phyloP scores from a whole-genome alignment of 2,888 invertebrate species.

The Agriopis leucophaearia region DNA sequence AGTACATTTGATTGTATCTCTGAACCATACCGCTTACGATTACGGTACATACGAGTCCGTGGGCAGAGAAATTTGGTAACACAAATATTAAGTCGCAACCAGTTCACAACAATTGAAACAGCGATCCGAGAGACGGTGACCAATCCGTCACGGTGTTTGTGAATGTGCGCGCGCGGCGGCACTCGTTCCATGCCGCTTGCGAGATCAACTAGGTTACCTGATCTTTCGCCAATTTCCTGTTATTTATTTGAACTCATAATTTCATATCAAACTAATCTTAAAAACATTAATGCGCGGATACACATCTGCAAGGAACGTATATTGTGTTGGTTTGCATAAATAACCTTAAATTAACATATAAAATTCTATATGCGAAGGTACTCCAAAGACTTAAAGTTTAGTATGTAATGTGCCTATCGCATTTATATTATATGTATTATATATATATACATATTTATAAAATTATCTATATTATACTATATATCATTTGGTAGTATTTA shows the following conservation, averaged over 20 bases:
- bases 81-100: slow-evolving; percentile 59
- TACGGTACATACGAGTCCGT: slow-evolving; percentile 71
- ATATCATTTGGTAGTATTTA: too few relatives aligned
- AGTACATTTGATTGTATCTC: slow-evolving; percentile 76
- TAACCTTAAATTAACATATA: too few relatives aligned
- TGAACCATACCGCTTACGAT: slow-evolving; percentile 73
- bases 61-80: slow-evolving; percentile 78
- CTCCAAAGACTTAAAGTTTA: too few relatives aligned
- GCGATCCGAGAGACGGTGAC: slow-evolving; percentile 69
- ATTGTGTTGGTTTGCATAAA: too few relatives aligned
- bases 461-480: too few relatives aligned
- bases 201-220: slow-evolving; percentile 33
- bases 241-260: slow-evolving; percentile 6
- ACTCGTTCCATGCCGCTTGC: slow-evolving; percentile 21
- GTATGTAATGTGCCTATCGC: too few relatives aligned
- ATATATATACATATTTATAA: too few relatives aligned
- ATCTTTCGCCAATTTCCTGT: slow-evolving; percentile 27
- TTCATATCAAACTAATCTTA: neutral
- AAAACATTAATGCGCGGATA: too few relatives aligned
- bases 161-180: slow-evolving; percentile 39
- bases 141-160: slow-evolving; percentile 66
- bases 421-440: too few relatives aligned
- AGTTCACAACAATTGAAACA: slow-evolving; percentile 74
- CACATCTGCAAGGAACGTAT: too few relatives aligned
- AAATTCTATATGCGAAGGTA: too few relatives aligned